These are phyloP conservation scores for Caenorhabditis panamensis DNA, from an alignment of 2,888 invertebrate species.

Conservation along the genomic window DNA sequence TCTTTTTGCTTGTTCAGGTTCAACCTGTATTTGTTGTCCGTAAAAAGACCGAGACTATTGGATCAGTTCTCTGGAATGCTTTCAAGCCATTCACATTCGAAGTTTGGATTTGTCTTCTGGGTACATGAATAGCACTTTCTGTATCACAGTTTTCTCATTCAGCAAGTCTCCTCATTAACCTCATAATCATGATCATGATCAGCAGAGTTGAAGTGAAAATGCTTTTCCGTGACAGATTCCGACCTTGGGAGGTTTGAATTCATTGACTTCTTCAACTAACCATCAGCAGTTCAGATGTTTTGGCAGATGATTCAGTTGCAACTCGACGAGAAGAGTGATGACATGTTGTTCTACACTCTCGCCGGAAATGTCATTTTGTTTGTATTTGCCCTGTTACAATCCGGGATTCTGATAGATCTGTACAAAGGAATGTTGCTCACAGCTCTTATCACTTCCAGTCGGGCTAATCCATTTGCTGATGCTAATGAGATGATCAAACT, in stretches of 20 bases:
- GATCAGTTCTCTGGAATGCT: slow-evolving; percentile 73
- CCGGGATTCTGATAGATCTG: slow-evolving; percentile 63
- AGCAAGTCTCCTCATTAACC: slow-evolving; percentile 58
- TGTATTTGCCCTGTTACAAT: slow-evolving; percentile 67
- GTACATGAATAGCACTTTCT: slow-evolving; percentile 13
- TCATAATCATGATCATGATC: slow-evolving; percentile 61
- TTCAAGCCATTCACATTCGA: slow-evolving; percentile 71
- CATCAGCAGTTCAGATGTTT: slow-evolving; percentile 64
- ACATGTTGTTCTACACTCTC: slow-evolving; percentile 63
- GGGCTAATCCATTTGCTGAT: slow-evolving; percentile 65
- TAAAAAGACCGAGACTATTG: slow-evolving; percentile 49
- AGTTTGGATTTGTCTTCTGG: slow-evolving; percentile 69
- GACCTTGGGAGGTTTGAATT: slow-evolving; percentile 65
- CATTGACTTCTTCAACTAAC: too few species aligned
- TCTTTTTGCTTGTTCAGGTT: slow-evolving; percentile 44
- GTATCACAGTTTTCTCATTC: too few species aligned
- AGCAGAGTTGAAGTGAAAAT: slow-evolving; percentile 67
- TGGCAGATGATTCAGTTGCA: slow-evolving; percentile 75
- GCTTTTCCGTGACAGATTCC: slow-evolving; percentile 58
- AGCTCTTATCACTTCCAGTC: slow-evolving; percentile 63
- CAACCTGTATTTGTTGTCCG: slow-evolving; percentile 69
- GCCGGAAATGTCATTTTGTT: slow-evolving; percentile 66
- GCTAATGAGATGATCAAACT: slow-evolving; percentile 66
- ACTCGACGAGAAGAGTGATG: slow-evolving; percentile 71
- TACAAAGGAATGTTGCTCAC: slow-evolving; percentile 67